phyloP scores from a whole-genome alignment of 2,888 invertebrate species.

The Acanthosepion pharaonis region DNA sequence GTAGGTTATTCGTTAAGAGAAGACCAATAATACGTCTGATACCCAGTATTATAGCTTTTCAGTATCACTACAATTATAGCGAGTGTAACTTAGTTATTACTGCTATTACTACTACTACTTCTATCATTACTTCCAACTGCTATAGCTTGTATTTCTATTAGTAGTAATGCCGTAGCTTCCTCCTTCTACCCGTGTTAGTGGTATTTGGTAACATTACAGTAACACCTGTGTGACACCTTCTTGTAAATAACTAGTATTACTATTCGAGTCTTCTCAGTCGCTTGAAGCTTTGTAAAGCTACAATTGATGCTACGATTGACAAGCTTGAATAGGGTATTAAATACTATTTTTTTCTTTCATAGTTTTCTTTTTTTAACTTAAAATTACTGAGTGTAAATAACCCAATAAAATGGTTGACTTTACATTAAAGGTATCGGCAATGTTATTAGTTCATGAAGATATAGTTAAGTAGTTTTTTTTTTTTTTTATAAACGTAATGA shows the following conservation, averaged over 20 bases:
- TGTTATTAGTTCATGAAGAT: too few relatives aligned
- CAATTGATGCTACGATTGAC: background rate
- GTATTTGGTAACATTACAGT: constrained; percentile 9
- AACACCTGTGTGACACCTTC: constrained; percentile 6
- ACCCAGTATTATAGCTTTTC: background rate
- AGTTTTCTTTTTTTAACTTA: too few relatives aligned
- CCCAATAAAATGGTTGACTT: too few relatives aligned
- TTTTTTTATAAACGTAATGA: too few relatives aligned
- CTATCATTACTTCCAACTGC: background rate
- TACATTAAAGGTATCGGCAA: too few relatives aligned
- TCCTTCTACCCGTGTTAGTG: background rate
- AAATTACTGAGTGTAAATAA: too few relatives aligned
- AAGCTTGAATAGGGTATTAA: background rate
- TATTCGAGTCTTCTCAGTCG: background rate
- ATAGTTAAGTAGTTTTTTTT: too few relatives aligned
- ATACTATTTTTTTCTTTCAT: too few relatives aligned
- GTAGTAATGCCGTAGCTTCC: background rate
- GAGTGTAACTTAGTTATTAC: constrained; percentile 33
- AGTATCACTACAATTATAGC: constrained; percentile 9
- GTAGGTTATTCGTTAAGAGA: constrained; percentile 4
- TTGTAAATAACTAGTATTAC: constrained; percentile 33
- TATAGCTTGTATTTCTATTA: constrained; percentile 33
- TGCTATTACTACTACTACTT: constrained; percentile 23
- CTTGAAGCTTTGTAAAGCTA: background rate
- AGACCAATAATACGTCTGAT: background rate